Evolutionary conservation across 2,888 invertebrate species (phyloP), one percentile per base, ranked within the genome.

Genomic region (Drosophila affinis): DNA sequence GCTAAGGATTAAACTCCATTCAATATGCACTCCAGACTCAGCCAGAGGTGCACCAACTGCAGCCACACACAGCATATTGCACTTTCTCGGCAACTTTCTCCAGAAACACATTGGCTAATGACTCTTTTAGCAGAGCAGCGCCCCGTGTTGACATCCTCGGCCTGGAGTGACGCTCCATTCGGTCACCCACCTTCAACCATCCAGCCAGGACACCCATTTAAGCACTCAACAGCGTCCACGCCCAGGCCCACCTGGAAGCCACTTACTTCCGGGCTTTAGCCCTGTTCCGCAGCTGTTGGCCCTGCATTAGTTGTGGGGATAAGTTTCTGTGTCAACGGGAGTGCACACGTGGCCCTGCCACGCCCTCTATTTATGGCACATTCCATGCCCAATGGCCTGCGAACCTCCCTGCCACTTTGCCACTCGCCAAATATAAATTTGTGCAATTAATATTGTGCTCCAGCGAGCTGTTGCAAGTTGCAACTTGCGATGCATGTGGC

Each of bases 361-460:
- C n/a, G 27, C 17, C 46, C 21, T 46, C 45, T 62, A 53, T 55
- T 68, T 78, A 57, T 54, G 59, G 62, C 54, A 46, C 62, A 44
- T 29, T 74, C 46, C 49, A 51, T 24, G 46, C 7, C 56, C 44
- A 29, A 5, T 9, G 24, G 24, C 6, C 21, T 21, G 21, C 18
- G 48, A 21, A 45, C 7, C 39, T 7, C n/a, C n/a, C 39, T 7
- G 6, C 39, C 39, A n/a, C 39, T 7, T 3, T n/a, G 39, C 39
- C n/a, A 1, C 18, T 10, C 17, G 53, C 49, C 24, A 21, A 45
- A 59, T 67, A 72, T 60, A 67, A 83, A 77, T 70, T 70, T 52
- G 29, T 34, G 72, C 72, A 84, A 78, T 80, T 80, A 68, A 84
- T 83, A 78, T 68, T 32, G 58, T 29, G 48, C 7, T 39, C 14